These are phyloP conservation scores for Dromiciops gliroides DNA, from an alignment of 2,113 vertebrate species.

Conservation along the genomic window DNA sequence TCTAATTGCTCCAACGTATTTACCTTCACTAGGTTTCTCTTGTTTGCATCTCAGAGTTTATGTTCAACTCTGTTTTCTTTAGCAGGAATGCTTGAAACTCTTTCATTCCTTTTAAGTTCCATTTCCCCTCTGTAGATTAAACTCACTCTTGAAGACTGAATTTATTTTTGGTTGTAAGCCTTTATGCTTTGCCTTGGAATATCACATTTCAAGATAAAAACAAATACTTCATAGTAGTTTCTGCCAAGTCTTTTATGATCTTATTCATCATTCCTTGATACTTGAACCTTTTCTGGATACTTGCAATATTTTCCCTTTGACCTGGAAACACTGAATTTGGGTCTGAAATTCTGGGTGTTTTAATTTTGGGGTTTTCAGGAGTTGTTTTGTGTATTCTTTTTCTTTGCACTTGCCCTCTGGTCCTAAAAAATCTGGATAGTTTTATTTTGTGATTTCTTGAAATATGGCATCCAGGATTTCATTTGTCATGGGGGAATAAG, in stretches of 20 bases:
- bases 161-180: neutral
- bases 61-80: no score
- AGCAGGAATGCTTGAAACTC: no score
- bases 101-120: no score
- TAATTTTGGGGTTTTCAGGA: neutral
- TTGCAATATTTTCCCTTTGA: neutral
- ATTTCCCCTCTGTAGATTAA: neutral
- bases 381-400: neutral
- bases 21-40: no score
- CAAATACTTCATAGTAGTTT: neutral
- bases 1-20: no score
- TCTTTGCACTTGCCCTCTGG: neutral
- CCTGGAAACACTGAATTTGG: neutral
- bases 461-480: neutral
- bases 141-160: neutral
- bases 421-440: neutral
- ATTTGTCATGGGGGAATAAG: no score
- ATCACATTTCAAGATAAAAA: neutral
- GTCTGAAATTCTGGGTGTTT: neutral
- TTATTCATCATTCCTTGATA: neutral
- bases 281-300: neutral
- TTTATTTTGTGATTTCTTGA: neutral
- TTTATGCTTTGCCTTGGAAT: neutral
- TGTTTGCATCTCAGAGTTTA: no score
- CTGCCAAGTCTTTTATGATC: neutral